Conservation (phyloP, 1,140 invertebrate species). For the Atta cephalotes region DNA sequence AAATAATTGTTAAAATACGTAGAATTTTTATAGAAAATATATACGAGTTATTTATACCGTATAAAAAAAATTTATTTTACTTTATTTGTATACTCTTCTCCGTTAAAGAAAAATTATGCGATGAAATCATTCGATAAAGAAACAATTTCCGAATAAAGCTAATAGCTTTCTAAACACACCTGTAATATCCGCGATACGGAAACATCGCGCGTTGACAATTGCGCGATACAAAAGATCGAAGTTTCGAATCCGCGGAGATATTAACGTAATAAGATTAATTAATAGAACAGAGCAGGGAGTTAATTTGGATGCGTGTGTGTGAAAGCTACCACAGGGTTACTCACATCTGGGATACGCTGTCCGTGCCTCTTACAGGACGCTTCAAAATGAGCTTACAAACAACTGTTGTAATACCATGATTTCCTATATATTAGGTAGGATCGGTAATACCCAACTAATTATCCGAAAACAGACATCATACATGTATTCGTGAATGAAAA, state of each 20-base stretch:
- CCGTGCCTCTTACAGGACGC: conserved; percentile 61
- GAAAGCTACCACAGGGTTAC: conserved; percentile 72
- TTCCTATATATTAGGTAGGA: conserved; percentile 34
- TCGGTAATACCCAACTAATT: conserved; percentile 46
- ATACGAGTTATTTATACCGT: neutral
- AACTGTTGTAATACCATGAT: conserved; percentile 58
- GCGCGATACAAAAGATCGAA: conserved; percentile 44
- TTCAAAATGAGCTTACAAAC: conserved; percentile 72
- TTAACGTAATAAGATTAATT: conserved; percentile 80
- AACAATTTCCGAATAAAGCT: conserved; percentile 1
- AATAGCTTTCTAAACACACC: neutral
- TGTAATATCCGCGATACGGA: neutral
- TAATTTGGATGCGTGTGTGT: conserved; percentile 75
- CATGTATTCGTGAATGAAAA: neutral
- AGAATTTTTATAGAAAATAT: conserved; percentile 4
- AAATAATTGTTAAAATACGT: neutral
- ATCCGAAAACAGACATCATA: conserved; percentile 34
- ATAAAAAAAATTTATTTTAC: neutral
- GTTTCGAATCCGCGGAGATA: conserved; percentile 66
- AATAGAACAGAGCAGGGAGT: conserved; percentile 77
- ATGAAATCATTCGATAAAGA: neutral
- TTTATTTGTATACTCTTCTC: neutral
- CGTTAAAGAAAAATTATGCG: neutral
- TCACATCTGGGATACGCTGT: conserved; percentile 63
- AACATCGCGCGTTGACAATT: conserved; percentile 16